A percentile compares a stretch with the other conserved stretches of the same genome.
phyloP scores from a whole-genome alignment of 2,113 vertebrate species.

The Capreolus pygargus region DNA sequence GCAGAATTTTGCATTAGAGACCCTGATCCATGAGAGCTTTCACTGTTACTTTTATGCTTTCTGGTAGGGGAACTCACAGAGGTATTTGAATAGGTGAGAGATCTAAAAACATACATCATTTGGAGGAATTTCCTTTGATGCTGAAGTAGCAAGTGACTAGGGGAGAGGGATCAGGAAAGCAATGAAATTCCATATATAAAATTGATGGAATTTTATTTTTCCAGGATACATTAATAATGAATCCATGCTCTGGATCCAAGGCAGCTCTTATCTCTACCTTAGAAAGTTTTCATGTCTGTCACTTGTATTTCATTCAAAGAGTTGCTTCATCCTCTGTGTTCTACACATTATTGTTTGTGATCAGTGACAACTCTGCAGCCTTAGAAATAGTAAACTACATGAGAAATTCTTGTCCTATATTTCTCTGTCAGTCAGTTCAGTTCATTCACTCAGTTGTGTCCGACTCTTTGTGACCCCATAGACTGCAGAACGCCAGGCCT shows the following conservation, averaged over 20 bases:
- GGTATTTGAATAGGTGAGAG: neutral
- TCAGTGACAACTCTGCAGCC: neutral
- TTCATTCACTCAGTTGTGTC: neutral
- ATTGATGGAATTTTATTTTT: neutral
- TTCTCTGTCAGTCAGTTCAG: neutral
- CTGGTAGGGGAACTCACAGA: neutral
- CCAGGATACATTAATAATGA: neutral
- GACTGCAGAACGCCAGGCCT: neutral
- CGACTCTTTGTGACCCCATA: neutral
- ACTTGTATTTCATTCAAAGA: neutral
- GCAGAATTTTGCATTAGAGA: neutral
- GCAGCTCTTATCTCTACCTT: neutral
- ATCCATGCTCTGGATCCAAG: neutral
- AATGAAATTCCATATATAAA: neutral
- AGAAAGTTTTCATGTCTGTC: neutral
- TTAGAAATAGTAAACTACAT: neutral
- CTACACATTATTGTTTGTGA: neutral
- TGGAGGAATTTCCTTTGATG: neutral
- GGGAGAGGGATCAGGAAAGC: neutral
- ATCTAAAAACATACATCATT: neutral
- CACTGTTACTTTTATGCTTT: neutral
- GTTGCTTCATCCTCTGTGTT: neutral
- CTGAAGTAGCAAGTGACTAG: neutral
- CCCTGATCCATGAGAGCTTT: neutral
- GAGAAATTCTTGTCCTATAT: neutral